These are phyloP conservation scores for Aselliscus stoliczkanus DNA, from an alignment of 2,797 vertebrate genomes.

Conservation along the genomic window DNA sequence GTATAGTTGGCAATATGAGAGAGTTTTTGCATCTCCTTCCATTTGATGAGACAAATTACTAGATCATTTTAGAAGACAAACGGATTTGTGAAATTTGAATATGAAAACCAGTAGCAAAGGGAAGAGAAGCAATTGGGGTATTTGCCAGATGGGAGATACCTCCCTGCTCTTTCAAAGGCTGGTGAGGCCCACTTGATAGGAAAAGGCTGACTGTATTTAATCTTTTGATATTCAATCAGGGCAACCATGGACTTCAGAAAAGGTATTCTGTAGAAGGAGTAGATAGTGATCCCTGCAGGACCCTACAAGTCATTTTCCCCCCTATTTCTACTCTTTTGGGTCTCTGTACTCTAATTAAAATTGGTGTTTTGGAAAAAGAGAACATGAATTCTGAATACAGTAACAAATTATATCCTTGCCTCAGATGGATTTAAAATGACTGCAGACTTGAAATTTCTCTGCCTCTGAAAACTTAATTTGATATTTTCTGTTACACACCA, in stretches of 20 bases:
- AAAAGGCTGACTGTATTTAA: neutral
- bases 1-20: constrained; percentile 38
- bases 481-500: constrained; percentile 75
- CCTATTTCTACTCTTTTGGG: constrained; percentile 50
- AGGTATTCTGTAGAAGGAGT: neutral
- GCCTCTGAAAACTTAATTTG: constrained; percentile 75
- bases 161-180: neutral
- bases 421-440: constrained; percentile 74
- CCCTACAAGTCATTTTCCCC: neutral
- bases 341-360: constrained; percentile 70
- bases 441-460: constrained; percentile 72
- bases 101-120: neutral
- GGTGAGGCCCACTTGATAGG: neutral
- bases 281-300: neutral
- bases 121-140: neutral
- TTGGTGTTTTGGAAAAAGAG: constrained; percentile 71
- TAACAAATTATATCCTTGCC: constrained; percentile 57
- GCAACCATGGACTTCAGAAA: neutral
- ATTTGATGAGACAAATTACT: constrained; percentile 35
- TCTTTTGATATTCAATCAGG: neutral
- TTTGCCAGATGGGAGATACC: neutral
- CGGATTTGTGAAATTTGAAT: constrained; percentile 46
- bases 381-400: constrained; percentile 63
- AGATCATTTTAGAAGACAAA: constrained; percentile 31
- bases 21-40: constrained; percentile 10